Conservation (phyloP, 2,888 invertebrate genomes). For the Steinernema scapterisci region DNA sequence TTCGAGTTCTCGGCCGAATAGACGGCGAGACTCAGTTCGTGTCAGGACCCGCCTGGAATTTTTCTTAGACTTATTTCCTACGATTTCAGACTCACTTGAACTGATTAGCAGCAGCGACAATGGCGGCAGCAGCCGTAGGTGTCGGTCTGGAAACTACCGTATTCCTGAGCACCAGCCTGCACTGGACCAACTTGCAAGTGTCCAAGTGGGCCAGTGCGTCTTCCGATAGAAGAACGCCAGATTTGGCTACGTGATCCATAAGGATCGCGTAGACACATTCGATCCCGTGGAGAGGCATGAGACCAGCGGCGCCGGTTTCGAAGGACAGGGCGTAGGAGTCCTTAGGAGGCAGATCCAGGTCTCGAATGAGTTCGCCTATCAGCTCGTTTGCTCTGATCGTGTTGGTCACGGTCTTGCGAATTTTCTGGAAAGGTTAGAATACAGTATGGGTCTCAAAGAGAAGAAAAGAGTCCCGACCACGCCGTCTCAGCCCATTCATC, state of each 20-base stretch:
- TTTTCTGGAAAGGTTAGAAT: constrained; percentile 41
- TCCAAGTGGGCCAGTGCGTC: constrained; percentile 61
- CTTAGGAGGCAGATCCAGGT: constrained; percentile 56
- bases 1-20: constrained; percentile 61
- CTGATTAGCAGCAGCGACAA: constrained; percentile 48
- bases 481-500: too few species aligned
- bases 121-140: constrained; percentile 37
- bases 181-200: constrained; percentile 59
- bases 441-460: background rate
- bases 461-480: background rate
- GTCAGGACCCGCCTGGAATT: constrained; percentile 51
- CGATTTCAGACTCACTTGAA: constrained; percentile 40
- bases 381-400: constrained; percentile 48
- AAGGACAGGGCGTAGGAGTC: constrained; percentile 58
- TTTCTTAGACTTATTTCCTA: background rate
- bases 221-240: constrained; percentile 56
- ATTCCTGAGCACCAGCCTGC: constrained; percentile 54
- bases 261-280: constrained; percentile 64
- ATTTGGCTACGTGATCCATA: constrained; percentile 57
- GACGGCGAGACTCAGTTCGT: constrained; percentile 53
- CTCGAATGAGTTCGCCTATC: constrained; percentile 56
- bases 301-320: constrained; percentile 35
- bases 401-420: constrained; percentile 49
- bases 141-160: constrained; percentile 12
- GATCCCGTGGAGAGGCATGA: constrained; percentile 52